Base-by-base conservation (phyloP, 2,888 invertebrate species). In the Eurytoma californica region DNA sequence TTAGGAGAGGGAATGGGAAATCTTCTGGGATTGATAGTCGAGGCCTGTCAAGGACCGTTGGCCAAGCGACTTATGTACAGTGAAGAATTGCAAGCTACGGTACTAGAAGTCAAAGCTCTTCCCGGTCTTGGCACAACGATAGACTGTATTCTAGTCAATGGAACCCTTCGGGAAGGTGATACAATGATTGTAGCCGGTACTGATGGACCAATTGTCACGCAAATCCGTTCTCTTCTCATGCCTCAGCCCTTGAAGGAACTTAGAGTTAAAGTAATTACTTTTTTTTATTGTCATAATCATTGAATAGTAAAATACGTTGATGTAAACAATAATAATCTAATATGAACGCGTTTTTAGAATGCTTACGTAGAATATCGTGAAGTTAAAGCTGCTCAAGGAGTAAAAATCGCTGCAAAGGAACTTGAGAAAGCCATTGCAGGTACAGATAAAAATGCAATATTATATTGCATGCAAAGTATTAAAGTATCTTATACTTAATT, bases 1-100 rank as follows among this genome's bases (percentile, higher is more conserved):
- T 51, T 61, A 90, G 99, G 99, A 24, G 99, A 99, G 89, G 98
- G 98, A 60, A 97, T 99, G 97, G 99, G 99, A 72, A 99, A 99
- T 91, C 91, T 99, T 72, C 93, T 99, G 84, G 96, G 97, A 24
- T 93, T 98, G 86, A 96, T 99, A 83, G 95, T 98, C 68, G 96
- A 97, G 84, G 95, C 95, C 68, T 97, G 97, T 83, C 99, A 99
- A 90, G 96, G 94, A 24, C 94, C 96, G 88, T 91, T 98, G 86
- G 94, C 97, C 79, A 96, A 97, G 89, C 92, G 97, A 79, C 92
- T 99, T 5, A 95, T 97, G 91, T 98, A 96, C 92, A 96, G 96
- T 2, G 96, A 98, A 81, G 97, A 98, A 87, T 91, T 99, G 83
- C 96, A 98, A 86, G 97, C 96, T 28, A 95, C 94, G 2, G 95